These are phyloP conservation scores for Dicroscelio sp. DNA, from an alignment of 2,888 invertebrate species.

Conservation along the genomic window DNA sequence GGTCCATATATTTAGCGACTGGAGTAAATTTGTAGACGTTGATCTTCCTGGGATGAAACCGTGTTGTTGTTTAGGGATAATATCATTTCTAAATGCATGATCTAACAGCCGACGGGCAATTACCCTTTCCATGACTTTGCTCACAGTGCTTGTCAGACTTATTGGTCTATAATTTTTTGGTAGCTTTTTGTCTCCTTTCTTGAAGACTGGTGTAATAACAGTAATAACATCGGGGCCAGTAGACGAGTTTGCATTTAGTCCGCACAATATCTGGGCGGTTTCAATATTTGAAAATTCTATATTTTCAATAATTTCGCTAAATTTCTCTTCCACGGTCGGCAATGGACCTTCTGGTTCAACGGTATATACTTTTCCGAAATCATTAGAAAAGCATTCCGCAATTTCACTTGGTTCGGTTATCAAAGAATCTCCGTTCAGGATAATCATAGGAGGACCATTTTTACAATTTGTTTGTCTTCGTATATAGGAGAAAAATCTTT, in stretches of 20 bases:
- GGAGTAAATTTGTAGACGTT: not conserved
- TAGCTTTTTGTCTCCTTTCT: not conserved
- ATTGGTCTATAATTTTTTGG: not conserved
- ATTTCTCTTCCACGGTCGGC: too few relatives aligned
- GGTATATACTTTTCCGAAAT: too few relatives aligned
- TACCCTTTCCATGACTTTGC: not conserved
- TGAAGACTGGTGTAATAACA: not conserved
- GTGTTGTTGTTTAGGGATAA: not conserved
- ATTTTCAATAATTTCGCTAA: too few relatives aligned
- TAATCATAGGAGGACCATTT: too few relatives aligned
- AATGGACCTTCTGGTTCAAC: too few relatives aligned
- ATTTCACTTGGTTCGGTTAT: too few relatives aligned
- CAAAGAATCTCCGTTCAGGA: too few relatives aligned
- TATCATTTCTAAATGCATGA: not conserved
- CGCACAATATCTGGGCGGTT: not conserved
- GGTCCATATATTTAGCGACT: not conserved
- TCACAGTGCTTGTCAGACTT: conserved; percentile 5
- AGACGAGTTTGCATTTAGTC: not conserved
- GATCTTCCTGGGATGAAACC: not conserved
- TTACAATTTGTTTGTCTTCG: too few relatives aligned
- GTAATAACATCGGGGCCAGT: not conserved
- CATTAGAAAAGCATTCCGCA: too few relatives aligned
- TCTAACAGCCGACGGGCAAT: not conserved
- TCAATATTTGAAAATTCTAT: too few relatives aligned
- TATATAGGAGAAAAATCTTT: not conserved